Base-by-base conservation (phyloP, 2,888 invertebrate species). In the Ditula angustiorana region DNA sequence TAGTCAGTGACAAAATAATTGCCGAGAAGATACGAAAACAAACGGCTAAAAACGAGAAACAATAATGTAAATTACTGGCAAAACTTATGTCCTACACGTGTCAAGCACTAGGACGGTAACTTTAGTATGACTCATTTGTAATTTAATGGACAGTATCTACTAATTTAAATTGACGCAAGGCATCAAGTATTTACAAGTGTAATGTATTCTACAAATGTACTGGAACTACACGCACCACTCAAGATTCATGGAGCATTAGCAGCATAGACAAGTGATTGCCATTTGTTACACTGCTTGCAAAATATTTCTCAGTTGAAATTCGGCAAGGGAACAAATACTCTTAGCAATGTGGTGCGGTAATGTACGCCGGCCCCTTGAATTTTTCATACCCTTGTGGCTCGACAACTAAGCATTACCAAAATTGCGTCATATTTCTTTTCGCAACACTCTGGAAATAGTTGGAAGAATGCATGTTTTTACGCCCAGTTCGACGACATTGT, bases 401-500 rank as follows among this genome's bases (percentile, higher is more conserved):
- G 90, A 90, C 91, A 90, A 92, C 89, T 90, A 86, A 88, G 87
- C 92, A 92, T 92, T 92, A 92, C 90, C 85, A 83, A 90, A 92
- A 92, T 92, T 92, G 92, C 91, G 86, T 90, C 90, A 92, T 91
- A 91, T 91, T 91, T 92, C 90, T 91, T 90, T 85, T 83, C 85
- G 76, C 78, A 83, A 83, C 88, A 85, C 87, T 73, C 76, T 80
- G 85, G 80, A 86, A 90, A 88, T 90, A 92, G 90, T 90, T 86
- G 79, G 79, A 79, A 76, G 83, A 81, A 86, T 86, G 83, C 86
- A 80, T 80, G 78, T 76, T 81, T 83, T 76, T 76, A 75, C 78
- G 74, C 81, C 81, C 80, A 76, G 76, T 79, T 77, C 62, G 74
- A 69, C 70, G 71, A 61, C 59, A 60, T 21, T 60, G 33, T 21